phyloP scores from a whole-genome alignment of 1,140 invertebrate genomes.

The Drosophila funebris region DNA sequence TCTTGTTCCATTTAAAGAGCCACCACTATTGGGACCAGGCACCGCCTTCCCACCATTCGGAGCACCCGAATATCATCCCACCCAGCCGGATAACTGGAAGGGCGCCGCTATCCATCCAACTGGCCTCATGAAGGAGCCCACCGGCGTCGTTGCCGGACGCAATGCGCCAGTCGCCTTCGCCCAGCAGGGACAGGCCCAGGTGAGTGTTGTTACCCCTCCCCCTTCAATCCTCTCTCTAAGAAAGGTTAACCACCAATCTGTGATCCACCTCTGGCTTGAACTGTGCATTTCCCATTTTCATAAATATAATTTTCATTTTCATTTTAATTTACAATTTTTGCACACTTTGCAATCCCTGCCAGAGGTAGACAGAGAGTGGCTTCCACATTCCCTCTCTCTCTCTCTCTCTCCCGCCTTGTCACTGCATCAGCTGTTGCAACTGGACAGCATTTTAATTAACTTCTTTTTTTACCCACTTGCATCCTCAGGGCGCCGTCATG shows the following conservation, averaged over 20 bases:
- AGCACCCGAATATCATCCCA: constrained; percentile 81
- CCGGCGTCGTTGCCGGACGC: constrained; percentile 77
- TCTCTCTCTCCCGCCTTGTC: neutral
- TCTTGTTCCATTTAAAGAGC: constrained; percentile 84
- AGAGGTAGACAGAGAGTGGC: neutral
- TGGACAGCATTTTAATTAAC: constrained; percentile 72
- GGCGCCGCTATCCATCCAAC: constrained; percentile 78
- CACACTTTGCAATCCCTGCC: constrained; percentile 21
- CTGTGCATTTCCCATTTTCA: constrained; percentile 15
- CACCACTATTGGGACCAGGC: constrained; percentile 83
- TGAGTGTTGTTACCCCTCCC: constrained; percentile 46
- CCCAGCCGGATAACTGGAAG: constrained; percentile 83
- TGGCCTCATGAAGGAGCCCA: constrained; percentile 83
- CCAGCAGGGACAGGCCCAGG: constrained; percentile 79
- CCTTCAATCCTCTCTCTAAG: neutral
- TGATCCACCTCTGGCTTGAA: neutral
- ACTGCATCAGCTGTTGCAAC: constrained; percentile 22
- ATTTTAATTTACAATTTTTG: constrained; percentile 47
- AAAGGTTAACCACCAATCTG: neutral
- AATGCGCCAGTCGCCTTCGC: constrained; percentile 81
- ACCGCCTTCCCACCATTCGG: constrained; percentile 81
- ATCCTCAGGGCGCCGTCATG: constrained; percentile 91
- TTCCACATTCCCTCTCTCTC: too few species aligned
- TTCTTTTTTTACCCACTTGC: constrained; percentile 9
- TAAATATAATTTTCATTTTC: constrained; percentile 43